Evolutionary conservation across 2,797 vertebrate species (phyloP).

Genomic region (Acanthiza pusilla): DNA sequence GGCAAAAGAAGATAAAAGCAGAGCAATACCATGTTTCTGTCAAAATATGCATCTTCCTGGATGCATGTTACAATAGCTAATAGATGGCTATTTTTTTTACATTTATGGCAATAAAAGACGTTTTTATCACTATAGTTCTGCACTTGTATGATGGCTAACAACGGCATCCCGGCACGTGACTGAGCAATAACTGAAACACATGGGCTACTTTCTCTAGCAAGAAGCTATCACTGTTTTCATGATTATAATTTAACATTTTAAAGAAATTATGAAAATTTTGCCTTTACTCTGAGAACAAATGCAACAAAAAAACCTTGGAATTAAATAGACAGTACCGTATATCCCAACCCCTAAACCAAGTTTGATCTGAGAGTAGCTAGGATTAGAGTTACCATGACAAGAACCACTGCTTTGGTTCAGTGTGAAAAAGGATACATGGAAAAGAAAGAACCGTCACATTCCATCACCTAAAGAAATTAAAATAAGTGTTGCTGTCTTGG

Average conservation of each 20-base stretch:
- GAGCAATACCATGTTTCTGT: background rate
- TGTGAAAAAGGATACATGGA: background rate
- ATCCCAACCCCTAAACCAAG: background rate
- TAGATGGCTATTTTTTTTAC: background rate
- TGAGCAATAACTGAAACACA: background rate
- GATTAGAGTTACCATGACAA: background rate
- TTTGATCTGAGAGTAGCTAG: background rate
- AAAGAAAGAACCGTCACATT: background rate
- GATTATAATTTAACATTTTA: background rate
- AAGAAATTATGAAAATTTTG: background rate
- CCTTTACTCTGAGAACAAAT: background rate
- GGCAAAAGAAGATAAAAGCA: background rate
- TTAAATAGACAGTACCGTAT: background rate
- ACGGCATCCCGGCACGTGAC: background rate
- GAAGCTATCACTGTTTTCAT: background rate
- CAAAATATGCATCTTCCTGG: background rate
- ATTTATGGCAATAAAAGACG: background rate
- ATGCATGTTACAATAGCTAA: background rate
- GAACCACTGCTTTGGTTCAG: background rate
- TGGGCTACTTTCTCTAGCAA: background rate
- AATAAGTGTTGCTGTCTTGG: background rate
- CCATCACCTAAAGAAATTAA: background rate
- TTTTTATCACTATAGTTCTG: background rate
- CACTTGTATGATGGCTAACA: background rate
- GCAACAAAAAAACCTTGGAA: background rate